These are phyloP conservation scores for Thereuonema tuberculata DNA, from an alignment of 1,140 invertebrate genomes.

Conservation along the genomic window DNA sequence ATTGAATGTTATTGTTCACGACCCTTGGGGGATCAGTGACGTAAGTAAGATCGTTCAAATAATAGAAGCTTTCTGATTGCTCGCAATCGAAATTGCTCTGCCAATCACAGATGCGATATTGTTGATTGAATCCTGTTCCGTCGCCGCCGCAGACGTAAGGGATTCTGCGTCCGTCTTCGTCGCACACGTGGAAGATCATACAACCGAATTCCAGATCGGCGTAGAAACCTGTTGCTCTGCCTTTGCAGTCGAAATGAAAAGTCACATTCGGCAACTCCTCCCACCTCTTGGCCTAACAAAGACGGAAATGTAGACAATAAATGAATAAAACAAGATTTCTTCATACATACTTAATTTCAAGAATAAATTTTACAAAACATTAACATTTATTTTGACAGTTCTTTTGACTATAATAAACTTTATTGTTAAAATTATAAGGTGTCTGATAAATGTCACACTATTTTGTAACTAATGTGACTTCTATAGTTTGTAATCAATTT, in stretches of 20 bases:
- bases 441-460: background rate
- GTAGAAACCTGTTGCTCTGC: slow-evolving; percentile 43
- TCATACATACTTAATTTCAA: too few relatives aligned
- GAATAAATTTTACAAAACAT: too few relatives aligned
- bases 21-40: slow-evolving; percentile 42
- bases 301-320: slow-evolving; percentile 1
- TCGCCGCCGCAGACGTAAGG: slow-evolving; percentile 46
- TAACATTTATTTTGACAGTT: too few relatives aligned
- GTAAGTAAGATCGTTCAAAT: slow-evolving; percentile 43
- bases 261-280: slow-evolving; percentile 46
- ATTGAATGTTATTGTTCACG: too few relatives aligned
- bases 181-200: slow-evolving; percentile 50
- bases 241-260: slow-evolving; percentile 43
- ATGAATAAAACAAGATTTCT: background rate
- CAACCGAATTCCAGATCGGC: slow-evolving; percentile 47
- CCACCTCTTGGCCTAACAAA: slow-evolving; percentile 37
- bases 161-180: slow-evolving; percentile 43
- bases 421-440: background rate
- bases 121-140: slow-evolving; percentile 42
- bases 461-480: background rate
- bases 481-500: too few relatives aligned
- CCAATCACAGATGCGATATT: slow-evolving; percentile 46
- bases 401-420: background rate
- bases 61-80: slow-evolving; percentile 40
- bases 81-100: slow-evolving; percentile 43